phyloP scores from a whole-genome alignment of 2,113 vertebrate species.

The Melospiza melodia region DNA sequence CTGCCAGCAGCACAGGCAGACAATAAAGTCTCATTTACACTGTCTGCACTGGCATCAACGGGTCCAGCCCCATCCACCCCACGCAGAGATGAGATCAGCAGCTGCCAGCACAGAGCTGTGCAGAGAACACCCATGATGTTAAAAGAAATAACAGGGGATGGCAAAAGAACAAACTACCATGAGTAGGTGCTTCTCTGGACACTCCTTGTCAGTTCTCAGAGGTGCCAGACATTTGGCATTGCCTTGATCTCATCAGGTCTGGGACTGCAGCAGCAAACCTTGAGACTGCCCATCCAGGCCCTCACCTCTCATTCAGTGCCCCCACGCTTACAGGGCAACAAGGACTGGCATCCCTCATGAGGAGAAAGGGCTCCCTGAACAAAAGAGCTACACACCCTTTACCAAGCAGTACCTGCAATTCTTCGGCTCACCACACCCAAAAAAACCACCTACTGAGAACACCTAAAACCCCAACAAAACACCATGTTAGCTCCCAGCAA shows the following conservation, averaged over 20 bases:
- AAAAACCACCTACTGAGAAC: neutral
- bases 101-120: neutral
- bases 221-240: neutral
- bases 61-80: neutral
- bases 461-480: neutral
- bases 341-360: neutral
- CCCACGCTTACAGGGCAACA: fast-evolving
- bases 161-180: neutral
- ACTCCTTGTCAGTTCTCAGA: neutral
- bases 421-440: neutral
- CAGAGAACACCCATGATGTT: neutral
- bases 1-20: neutral
- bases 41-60: neutral
- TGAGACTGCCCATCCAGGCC: neutral
- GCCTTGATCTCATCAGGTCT: neutral
- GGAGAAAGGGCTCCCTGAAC: neutral
- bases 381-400: neutral
- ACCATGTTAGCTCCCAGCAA: fast-evolving
- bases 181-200: neutral
- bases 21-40: neutral
- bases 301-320: neutral
- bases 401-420: neutral
- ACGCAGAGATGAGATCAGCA: neutral
- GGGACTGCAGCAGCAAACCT: neutral
- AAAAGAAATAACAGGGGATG: neutral